phyloP scores from a whole-genome alignment of 2,888 invertebrate species.

The Seladonia tumulorum region DNA sequence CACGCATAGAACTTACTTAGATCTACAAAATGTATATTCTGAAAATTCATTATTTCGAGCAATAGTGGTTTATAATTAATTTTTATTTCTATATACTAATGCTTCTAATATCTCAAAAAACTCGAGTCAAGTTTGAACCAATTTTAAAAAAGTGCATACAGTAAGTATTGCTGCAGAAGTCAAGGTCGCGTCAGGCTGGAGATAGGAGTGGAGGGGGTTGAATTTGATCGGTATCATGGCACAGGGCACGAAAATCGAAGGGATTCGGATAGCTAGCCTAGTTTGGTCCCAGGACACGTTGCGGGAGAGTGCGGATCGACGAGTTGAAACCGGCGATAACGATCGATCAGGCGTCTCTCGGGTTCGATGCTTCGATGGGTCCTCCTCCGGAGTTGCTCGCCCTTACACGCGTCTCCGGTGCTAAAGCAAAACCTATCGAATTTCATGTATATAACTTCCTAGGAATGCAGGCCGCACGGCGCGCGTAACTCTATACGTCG shows the following conservation, averaged over 20 bases:
- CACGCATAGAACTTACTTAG: too few species aligned
- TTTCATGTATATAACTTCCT: slow-evolving; percentile 73
- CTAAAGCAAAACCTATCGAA: slow-evolving; percentile 73
- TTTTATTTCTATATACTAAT: too few species aligned
- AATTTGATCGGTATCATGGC: background rate
- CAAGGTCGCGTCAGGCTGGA: background rate
- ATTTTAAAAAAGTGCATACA: too few species aligned
- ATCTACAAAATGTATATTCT: too few species aligned
- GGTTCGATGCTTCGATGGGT: slow-evolving; percentile 12
- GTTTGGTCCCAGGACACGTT: slow-evolving; percentile 1
- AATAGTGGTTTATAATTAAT: too few species aligned
- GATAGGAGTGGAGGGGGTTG: background rate
- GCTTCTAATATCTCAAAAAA: too few species aligned
- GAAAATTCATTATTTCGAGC: too few species aligned
- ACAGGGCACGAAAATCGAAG: background rate
- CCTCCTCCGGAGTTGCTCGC: slow-evolving; percentile 29
- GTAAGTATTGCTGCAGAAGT: background rate
- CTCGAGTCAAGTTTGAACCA: too few species aligned
- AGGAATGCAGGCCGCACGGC: slow-evolving; percentile 74
- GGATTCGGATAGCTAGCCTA: background rate
- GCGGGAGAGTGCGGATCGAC: background rate
- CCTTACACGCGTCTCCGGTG: slow-evolving; percentile 42
- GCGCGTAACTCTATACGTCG: slow-evolving; percentile 77
- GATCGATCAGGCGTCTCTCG: slow-evolving; percentile 43
- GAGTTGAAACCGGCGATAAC: slow-evolving; percentile 48